Evolutionary conservation across 2,888 invertebrate species (phyloP).

Genomic region (Sicus ferrugineus): DNA sequence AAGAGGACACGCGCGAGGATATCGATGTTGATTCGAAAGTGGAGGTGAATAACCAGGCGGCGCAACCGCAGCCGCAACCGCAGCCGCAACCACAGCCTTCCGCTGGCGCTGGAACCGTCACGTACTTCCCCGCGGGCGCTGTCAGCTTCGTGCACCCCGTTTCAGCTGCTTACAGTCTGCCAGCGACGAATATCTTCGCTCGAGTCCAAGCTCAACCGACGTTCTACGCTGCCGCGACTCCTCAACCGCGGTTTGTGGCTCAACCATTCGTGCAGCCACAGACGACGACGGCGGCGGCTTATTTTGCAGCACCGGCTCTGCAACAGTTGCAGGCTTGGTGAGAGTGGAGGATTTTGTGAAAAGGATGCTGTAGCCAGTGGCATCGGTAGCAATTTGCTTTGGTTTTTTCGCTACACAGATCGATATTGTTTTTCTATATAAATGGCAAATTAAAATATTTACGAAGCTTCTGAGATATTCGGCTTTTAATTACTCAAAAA

Average conservation of each 20-base stretch:
- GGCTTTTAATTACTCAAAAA: no score
- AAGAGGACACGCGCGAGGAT: slow-evolving; percentile 37
- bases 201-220: slow-evolving; percentile 27
- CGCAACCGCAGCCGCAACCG: slow-evolving; percentile 18
- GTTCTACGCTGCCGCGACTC: slow-evolving; percentile 29
- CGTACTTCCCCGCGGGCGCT: slow-evolving; percentile 54
- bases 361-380: no score
- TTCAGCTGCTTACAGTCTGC: slow-evolving; percentile 12
- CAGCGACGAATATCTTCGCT: slow-evolving; percentile 40
- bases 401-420: no score
- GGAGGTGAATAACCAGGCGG: background rate
- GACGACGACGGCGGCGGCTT: slow-evolving; percentile 33
- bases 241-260: slow-evolving; percentile 23
- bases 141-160: slow-evolving; percentile 49
- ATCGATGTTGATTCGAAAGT: slow-evolving; percentile 31
- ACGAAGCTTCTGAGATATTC: no score
- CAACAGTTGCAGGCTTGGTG: slow-evolving; percentile 44
- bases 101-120: slow-evolving; percentile 40
- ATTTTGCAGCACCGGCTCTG: slow-evolving; percentile 36
- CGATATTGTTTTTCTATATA: no score
- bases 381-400: no score
- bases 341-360: background rate
- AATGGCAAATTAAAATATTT: no score
- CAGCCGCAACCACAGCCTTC: slow-evolving; percentile 22
- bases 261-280: slow-evolving; percentile 30